A percentile compares a stretch with the other conserved stretches of the same genome.
Conservation (phyloP, 1,140 invertebrate genomes). For the Neodiprion fabricii region DNA sequence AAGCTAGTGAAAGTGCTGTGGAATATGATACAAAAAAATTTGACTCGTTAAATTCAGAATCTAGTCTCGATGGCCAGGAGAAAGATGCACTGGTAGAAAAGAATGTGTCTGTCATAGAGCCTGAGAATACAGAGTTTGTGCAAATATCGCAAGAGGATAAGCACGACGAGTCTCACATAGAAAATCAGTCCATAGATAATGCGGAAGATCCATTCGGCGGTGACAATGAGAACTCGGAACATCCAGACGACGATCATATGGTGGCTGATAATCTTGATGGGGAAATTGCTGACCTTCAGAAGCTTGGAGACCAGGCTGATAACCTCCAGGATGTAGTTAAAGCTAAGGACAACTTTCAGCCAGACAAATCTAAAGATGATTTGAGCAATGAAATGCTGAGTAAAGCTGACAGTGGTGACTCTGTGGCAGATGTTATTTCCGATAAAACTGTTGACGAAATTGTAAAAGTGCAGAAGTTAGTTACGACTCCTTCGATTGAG, state of each 20-base stretch:
- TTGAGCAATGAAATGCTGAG: constrained; percentile 19
- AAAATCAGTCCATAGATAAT: constrained; percentile 47
- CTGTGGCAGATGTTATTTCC: neutral
- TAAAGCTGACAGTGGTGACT: constrained; percentile 14
- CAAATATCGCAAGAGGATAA: constrained; percentile 56
- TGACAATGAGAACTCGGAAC: constrained; percentile 46
- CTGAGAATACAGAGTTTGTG: constrained; percentile 56
- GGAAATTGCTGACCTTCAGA: constrained; percentile 38
- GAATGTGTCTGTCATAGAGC: constrained; percentile 28
- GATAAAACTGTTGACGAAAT: neutral
- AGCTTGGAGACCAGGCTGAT: constrained; percentile 44
- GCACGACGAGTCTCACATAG: constrained; percentile 51
- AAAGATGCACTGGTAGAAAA: constrained; percentile 31
- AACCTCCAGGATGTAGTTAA: constrained; percentile 47
- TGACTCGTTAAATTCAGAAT: constrained; percentile 18
- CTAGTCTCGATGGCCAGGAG: constrained; percentile 24
- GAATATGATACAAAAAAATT: constrained; percentile 7
- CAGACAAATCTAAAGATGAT: constrained; percentile 18
- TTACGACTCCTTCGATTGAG: constrained; percentile 1
- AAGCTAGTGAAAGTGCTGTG: neutral
- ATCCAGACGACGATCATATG: constrained; percentile 33
- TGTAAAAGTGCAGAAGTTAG: neutral
- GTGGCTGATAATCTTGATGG: constrained; percentile 43
- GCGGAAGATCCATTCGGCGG: constrained; percentile 58
- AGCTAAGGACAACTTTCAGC: constrained; percentile 28